Evolutionary conservation across 2,113 vertebrate species (phyloP), one percentile per base, ranked within the genome.

Genomic region (Apodemus sylvaticus): DNA sequence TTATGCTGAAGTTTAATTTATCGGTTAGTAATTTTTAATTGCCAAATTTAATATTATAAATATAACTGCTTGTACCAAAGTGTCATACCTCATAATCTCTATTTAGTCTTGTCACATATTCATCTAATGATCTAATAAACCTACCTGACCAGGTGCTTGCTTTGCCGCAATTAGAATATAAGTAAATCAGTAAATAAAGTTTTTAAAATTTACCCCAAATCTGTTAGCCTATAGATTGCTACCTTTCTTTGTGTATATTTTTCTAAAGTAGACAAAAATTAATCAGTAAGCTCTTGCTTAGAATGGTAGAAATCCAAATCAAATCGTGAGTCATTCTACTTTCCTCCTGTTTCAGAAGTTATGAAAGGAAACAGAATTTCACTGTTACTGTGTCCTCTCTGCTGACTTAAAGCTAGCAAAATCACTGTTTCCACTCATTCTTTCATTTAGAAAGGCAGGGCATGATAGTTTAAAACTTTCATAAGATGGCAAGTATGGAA

Each of bases 401-500:
- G 22, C 58, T 73, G 82, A 68, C 53, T 96, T 81, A 29, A 93
- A 95, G 88, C 66, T 92, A 7, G 26, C 7, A 29, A 13, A 58
- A 39, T 42, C 68, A 45, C 3, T 5, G 73, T 66, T 51, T 5
- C 53, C 22, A 90, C 42, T 62, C 5, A 83, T 1, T n/a, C 62
- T 92, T 45, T 71, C 88, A 83, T 55, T 58, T 77, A 85, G 45
- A 91, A 83, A 96, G 91, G 26, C 39, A 92, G 20, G 77, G 36
- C 51, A 1, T 17, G 71, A 19, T n/a, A 13, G 3, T 87, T 87
- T 95, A 92, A 48, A 82, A n/a, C 4, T 22, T 78, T 26, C n/a
- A 51, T 70, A 81, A 62, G 93, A 93, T 90, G 71, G 8, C 45
- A 94, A 76, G 0, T 2, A 26, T 9, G 42, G 76, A 96, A 86